Evolutionary conservation across 1,140 invertebrate genomes (phyloP), one percentile per base, ranked within the genome.

Genomic region (Anastatus disparis): DNA sequence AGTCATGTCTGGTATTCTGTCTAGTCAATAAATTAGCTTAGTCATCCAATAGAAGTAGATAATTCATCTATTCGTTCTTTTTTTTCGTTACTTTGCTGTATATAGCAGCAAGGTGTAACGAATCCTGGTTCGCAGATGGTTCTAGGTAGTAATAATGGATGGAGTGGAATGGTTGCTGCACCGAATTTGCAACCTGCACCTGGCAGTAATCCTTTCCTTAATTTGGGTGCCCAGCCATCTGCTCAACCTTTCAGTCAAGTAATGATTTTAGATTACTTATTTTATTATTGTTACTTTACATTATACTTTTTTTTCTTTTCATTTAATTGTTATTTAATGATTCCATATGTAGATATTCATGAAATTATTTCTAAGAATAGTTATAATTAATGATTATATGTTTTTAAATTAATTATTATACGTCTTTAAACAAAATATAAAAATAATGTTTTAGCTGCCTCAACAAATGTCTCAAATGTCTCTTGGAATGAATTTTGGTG

Each of bases 391-490:
- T 38, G n/a, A 35, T 55, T 55, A 20, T 2, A 55, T n/a, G n/a
- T n/a, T n/a, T n/a, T n/a, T n/a, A n/a, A n/a, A n/a, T n/a, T n/a
- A n/a, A n/a, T n/a, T n/a, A n/a, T n/a, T n/a, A n/a, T n/a, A n/a
- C n/a, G n/a, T n/a, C n/a, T n/a, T n/a, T n/a, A n/a, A n/a, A n/a
- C n/a, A n/a, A n/a, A n/a, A n/a, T n/a, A n/a, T n/a, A n/a, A n/a
- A n/a, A n/a, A n/a, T n/a, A n/a, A n/a, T n/a, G n/a, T n/a, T n/a
- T 26, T 68, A 89, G 87, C 81, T 89, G 75, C 86, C 88, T 17
- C 87, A 89, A 74, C 88, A 89, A 79, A 88, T 89, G 86, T 82
- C 85, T n/a, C 81, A 85, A 73, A 83, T 89, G 80, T 86, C 85
- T 53, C 71, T 89, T 56, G 81, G 84, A 29, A 77, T 81, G 52